Evolutionary conservation across 2,113 vertebrate genomes (phyloP), one percentile per base, ranked within the genome.

Genomic region (Falco punctatus): DNA sequence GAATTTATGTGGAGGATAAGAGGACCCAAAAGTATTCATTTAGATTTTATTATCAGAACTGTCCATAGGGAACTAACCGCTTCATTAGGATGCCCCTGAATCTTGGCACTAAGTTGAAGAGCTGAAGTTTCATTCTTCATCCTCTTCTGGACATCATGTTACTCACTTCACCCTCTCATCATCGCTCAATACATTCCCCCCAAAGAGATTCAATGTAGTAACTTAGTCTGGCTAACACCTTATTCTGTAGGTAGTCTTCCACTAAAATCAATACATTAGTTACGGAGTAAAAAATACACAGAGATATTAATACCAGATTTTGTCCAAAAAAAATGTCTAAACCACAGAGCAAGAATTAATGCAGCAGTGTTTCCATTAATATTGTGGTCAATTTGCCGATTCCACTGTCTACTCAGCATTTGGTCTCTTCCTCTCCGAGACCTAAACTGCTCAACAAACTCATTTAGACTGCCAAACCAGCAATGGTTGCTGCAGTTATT

Each of bases 21-120:
- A 71, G 52, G n/a, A 71, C 13, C 2, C 5, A 67, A 49, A 95
- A 75, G n/a, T 61, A 91, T 74, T 67, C 1, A 13, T 72, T 86
- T 26, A 33, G 27, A 67, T 83, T 96, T 93, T 94, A 82, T 57
- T 94, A 85, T 96, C 74, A 90, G 35, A 82, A 66, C 32, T 49
- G 42, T 70, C 88, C 1, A 0, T 21, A 55, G 55, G 67, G 55
- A 90, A 44, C 27, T 58, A 94, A 61, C 10, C 23, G 57, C 52
- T 75, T 75, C 35, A 69, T 87, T 62, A 75, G 44, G 26, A 42
- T 23, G 49, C 9, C 66, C 71, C 35, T 80, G 49, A 70, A 51
- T 73, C 49, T 78, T 83, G 74, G 35, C 64, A 65, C 3, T 0
- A 10, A 8, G 8, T 1, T 55, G 38, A 84, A 57, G 10, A 26